Conservation (phyloP, 2,113 vertebrate species). For the Amia ocellicauda region DNA sequence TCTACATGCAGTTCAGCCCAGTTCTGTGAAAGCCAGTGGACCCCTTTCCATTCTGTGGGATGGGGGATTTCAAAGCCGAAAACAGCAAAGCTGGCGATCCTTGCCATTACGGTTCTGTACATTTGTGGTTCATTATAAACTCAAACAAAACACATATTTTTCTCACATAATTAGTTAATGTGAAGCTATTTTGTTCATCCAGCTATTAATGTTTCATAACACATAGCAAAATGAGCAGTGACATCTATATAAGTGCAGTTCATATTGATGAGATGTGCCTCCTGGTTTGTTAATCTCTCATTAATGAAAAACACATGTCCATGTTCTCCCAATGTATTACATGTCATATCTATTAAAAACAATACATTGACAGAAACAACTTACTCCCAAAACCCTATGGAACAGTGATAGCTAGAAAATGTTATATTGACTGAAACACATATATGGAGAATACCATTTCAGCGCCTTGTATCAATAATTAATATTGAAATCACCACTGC, state of each 20-base stretch:
- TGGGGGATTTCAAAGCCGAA: not conserved
- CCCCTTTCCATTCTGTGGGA: not conserved
- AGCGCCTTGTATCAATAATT: constrained; percentile 29
- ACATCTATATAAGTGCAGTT: constrained; percentile 10
- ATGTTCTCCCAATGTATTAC: not conserved
- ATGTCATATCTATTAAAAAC: constrained; percentile 7
- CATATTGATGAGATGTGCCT: not conserved
- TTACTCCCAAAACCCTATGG: not conserved
- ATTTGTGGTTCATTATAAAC: not conserved
- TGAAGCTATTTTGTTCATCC: not conserved
- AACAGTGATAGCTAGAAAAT: constrained; percentile 8
- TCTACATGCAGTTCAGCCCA: constrained; percentile 8
- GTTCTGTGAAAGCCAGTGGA: not conserved
- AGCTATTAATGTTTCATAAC: constrained; percentile 7
- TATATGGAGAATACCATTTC: constrained; percentile 27
- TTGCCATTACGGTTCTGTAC: not conserved
- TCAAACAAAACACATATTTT: too few species aligned
- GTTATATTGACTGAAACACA: not conserved
- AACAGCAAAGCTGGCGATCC: not conserved
- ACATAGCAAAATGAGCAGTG: not conserved
- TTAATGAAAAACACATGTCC: constrained; percentile 6
- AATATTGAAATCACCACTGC: constrained; percentile 4
- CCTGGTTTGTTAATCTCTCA: not conserved
- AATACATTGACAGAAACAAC: not conserved
- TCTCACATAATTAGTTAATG: too few species aligned